A percentile compares a stretch with the other conserved stretches of the same genome.
These are phyloP conservation scores for Heliocidaris tuberculata DNA, from an alignment of 35 echinoderm and acorn worm genomes.

Conservation along the genomic window DNA sequence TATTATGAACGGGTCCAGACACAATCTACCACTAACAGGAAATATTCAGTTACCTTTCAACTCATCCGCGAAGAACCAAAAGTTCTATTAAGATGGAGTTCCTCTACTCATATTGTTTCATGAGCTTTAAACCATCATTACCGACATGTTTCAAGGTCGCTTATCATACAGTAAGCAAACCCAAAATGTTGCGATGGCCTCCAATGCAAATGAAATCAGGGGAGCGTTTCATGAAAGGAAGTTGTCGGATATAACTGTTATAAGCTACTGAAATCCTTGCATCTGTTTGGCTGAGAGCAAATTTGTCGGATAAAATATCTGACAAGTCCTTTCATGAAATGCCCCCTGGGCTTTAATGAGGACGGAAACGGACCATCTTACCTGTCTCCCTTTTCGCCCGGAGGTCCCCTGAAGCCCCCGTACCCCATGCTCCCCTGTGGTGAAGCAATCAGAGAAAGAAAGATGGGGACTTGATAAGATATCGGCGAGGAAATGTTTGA, in stretches of 20 bases:
- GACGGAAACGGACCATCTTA: background rate
- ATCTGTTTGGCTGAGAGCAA: too few relatives aligned
- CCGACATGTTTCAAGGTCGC: background rate
- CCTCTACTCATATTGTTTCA: background rate
- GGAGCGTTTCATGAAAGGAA: too few relatives aligned
- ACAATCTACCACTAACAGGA: background rate
- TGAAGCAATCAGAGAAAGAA: background rate
- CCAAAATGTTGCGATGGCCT: background rate
- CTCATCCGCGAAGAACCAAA: background rate
- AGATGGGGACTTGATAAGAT: background rate
- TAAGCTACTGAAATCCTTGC: too few relatives aligned
- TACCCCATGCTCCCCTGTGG: background rate
- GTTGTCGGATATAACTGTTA: too few relatives aligned
- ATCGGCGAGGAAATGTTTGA: constrained; percentile 14
- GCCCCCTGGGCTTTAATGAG: background rate
- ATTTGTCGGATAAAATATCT: too few relatives aligned
- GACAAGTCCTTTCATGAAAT: too few relatives aligned
- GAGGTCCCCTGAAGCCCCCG: background rate
- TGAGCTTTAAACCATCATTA: too few relatives aligned
- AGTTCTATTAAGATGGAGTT: background rate
- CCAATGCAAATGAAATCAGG: background rate
- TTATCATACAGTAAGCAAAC: background rate
- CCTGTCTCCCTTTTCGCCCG: constrained; percentile 23
- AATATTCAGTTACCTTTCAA: background rate
- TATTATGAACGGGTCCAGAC: background rate